Evolutionary conservation across 2,888 invertebrate species (phyloP).

Genomic region (Neoitamus cyanurus): DNA sequence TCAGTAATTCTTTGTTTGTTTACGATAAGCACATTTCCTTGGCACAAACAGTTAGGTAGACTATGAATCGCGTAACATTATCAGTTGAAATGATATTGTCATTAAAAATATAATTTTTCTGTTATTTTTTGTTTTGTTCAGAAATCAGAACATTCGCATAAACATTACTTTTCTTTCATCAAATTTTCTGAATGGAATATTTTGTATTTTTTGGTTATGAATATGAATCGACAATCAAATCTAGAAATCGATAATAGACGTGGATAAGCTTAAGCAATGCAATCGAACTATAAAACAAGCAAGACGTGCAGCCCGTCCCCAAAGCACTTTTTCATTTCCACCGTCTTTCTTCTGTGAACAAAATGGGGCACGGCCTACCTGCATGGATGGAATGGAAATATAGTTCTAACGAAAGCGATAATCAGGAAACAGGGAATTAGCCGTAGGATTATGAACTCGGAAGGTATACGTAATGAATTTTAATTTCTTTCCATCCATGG

Average conservation of each 20-base stretch:
- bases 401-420: constrained; percentile 1
- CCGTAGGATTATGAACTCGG: background rate
- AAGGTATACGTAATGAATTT: constrained; percentile 1
- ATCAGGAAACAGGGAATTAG: background rate
- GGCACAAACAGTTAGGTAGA: no score
- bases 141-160: no score
- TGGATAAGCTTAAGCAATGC: background rate
- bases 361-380: background rate
- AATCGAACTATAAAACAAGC: background rate
- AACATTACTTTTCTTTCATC: no score
- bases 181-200: no score
- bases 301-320: background rate
- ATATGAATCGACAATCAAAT: background rate
- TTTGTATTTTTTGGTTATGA: background rate
- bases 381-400: background rate
- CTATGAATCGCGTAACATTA: no score
- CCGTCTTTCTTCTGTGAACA: background rate
- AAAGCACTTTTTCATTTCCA: background rate
- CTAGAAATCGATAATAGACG: background rate
- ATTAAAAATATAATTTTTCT: no score
- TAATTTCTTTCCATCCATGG: background rate
- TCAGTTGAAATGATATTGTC: no score
- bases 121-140: no score
- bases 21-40: no score
- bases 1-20: no score